Evolutionary conservation across 2,797 vertebrate genomes (phyloP), one percentile per base, ranked within the genome.

Genomic region (Geotrypetes seraphini): DNA sequence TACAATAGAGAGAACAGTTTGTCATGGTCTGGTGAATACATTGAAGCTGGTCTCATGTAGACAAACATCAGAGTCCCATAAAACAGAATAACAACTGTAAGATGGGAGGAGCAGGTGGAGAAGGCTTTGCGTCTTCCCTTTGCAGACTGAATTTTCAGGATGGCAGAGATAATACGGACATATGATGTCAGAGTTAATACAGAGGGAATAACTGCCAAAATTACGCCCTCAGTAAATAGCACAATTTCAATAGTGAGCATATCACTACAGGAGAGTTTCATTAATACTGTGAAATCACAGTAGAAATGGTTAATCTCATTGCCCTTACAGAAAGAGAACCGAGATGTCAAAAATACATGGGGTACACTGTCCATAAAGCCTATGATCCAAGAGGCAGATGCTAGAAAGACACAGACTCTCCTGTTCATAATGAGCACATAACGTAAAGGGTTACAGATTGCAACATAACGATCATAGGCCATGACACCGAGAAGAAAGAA

Each of bases 211-310:
- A 55, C 31, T 3, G 39, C 22, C 6, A 53, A 26, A 3, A 33
- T 20, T 0, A 5, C 22, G 5, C 47, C 45, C 2, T 49, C 19
- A 28, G 48, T 2, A 3, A 48, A 49, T 22, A 39, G 19, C 20
- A 33, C 14, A 10, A 43, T 20, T 38, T 57, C 26, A 24, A 40
- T 41, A 8, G 18, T 6, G 8, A 1, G 24, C 2, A 22, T 37
- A 12, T 53, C 22, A 5, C 33, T 37, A 19, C 47, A 59, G 14
- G 40, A 59, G 19, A 59, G 50, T 8, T 41, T 48, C 25, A 67
- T 56, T 1, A 70, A 38, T 1, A 58, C 53, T 3, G 60, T 45
- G 44, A 63, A 62, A 43, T 70, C 66, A 10, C 66, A 70, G 15
- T 67, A 61, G 21, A 67, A 67, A 28, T 63, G 66, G 13, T 63